A percentile compares a stretch with the other conserved stretches of the same genome.
Conservation (phyloP, 1,140 invertebrate species). For the Capitella teleta region DNA sequence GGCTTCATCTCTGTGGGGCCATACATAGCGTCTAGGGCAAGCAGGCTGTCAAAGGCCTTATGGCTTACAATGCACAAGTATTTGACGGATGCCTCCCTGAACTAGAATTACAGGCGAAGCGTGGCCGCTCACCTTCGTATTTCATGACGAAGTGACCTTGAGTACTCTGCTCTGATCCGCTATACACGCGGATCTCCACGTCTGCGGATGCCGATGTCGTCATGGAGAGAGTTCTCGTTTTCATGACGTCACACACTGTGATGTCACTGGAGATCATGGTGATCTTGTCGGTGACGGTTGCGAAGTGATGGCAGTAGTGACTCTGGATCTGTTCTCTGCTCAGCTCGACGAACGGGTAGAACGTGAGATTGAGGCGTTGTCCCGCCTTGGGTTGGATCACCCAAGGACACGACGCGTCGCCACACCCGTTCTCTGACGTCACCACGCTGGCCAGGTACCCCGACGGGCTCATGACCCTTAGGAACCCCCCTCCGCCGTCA, state of each 20-base stretch:
- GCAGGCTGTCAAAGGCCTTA: not conserved
- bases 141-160: no score
- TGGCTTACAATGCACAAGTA: not conserved
- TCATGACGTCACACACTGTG: not conserved
- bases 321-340: no score
- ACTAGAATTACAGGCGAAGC: no score
- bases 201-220: not conserved
- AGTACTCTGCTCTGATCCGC: no score
- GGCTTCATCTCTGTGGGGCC: no score
- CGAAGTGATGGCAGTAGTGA: no score
- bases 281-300: not conserved
- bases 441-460: constrained; percentile 10
- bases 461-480: not conserved
- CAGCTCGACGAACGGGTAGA: constrained; percentile 1
- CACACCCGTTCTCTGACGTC: constrained; percentile 5
- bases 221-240: not conserved
- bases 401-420: constrained; percentile 10
- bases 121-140: no score
- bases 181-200: not conserved
- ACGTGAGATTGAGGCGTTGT: constrained; percentile 11
- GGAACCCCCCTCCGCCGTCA: not conserved
- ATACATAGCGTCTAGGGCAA: no score
- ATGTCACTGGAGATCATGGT: not conserved
- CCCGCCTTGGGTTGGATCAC: constrained; percentile 2
- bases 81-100: not conserved